Conservation (phyloP, 2,113 vertebrate genomes). For the Galeopterus variegatus region DNA sequence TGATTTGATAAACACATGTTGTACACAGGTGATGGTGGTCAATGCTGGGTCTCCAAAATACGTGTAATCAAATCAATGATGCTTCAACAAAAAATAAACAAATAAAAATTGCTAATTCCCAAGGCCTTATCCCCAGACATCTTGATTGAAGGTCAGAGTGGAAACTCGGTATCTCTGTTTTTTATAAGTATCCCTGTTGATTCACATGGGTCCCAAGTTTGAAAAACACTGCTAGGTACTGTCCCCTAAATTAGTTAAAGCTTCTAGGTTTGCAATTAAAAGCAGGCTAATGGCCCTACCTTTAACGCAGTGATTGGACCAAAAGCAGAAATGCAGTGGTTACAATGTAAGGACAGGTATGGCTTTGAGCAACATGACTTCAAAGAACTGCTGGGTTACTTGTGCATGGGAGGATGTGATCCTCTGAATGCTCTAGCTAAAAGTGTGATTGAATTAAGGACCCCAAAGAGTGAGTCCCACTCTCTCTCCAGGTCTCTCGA, state of each 20-base stretch:
- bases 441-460: rapidly evolving
- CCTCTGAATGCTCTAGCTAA: background rate
- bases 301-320: background rate
- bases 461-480: background rate
- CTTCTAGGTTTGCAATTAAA: background rate
- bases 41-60: too few relatives aligned
- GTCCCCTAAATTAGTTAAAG: background rate
- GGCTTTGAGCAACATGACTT: rapidly evolving
- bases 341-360: background rate
- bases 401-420: rapidly evolving
- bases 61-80: too few relatives aligned
- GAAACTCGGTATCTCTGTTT: background rate
- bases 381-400: background rate
- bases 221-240: background rate
- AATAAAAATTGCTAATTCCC: background rate
- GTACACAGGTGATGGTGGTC: too few relatives aligned
- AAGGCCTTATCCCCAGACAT: rapidly evolving
- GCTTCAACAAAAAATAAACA: too few relatives aligned
- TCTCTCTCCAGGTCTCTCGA: background rate
- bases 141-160: background rate
- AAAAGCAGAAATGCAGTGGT: background rate
- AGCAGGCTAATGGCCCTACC: background rate
- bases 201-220: background rate
- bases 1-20: too few relatives aligned
- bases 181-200: background rate